Base-by-base conservation (phyloP, 2,888 invertebrate species). In the Latrodectus hesperus region DNA sequence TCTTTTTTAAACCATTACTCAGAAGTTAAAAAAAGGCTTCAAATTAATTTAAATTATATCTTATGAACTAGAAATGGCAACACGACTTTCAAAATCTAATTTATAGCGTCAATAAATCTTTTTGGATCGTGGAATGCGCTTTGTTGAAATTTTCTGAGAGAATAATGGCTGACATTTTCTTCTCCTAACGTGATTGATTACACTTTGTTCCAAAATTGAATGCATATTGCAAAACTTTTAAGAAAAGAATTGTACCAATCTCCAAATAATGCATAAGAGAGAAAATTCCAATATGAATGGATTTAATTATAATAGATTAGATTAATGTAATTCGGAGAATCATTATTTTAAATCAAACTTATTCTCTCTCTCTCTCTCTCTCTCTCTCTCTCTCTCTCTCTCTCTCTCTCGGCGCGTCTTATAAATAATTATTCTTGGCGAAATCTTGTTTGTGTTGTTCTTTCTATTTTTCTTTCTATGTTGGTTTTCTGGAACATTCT, bases 41-140 rank as follows among this genome's bases (percentile, higher is more conserved):
- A 60, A 60, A 60, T 60, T 60, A 60, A 60, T 60, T 60, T 60
- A 60, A 60, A 60, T 60, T 60, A 60, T 60, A 60, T 12, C n/a
- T 60, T 60, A 60, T 60, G 60, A 60, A n/a, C 60, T 60, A 12
- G 14, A 60, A 60, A 60, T 60, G 60, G 60, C 60, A 60, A 60
- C 60, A 60, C 60, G 60, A 60, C 60, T 60, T 60, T 60, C 60
- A 60, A 60, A 60, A 60, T 60, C 60, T 60, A 60, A 60, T 60
- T 60, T 60, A 60, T 60, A n/a, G 14, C 60, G n/a, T 60, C 60
- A 60, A 60, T 60, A 60, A 60, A 60, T 60, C 60, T 60, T n/a
- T 60, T 38, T 38, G 14, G 60, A 16, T 60, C 60, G 60, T 60
- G 60, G 60, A 60, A 60, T 60, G 12, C 60, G 60, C 60, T 60